Conservation (phyloP, 2,113 vertebrate species). For the Diadophis punctatus region DNA sequence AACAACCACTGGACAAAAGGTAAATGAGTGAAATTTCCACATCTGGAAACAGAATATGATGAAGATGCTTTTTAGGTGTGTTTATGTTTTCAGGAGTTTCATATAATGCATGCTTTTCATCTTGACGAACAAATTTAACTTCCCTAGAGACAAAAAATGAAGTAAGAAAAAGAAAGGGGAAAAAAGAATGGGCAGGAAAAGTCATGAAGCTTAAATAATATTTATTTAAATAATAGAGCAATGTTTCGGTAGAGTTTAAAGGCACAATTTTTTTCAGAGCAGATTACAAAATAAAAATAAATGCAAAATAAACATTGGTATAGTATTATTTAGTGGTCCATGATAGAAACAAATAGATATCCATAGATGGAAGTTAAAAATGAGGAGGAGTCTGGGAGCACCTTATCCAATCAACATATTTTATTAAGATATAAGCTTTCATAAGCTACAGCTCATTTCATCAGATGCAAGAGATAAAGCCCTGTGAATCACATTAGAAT, state of each 20-base stretch:
- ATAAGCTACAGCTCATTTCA: background rate
- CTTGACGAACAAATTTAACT: slow-evolving; percentile 43
- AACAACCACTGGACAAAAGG: slow-evolving; percentile 48
- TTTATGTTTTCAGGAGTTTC: slow-evolving; percentile 52
- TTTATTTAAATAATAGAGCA: background rate
- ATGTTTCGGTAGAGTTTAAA: background rate
- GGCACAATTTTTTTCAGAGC: background rate
- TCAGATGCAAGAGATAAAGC: background rate
- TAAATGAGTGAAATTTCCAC: slow-evolving; percentile 48
- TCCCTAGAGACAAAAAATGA: slow-evolving; percentile 21
- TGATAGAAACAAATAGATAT: background rate
- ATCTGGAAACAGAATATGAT: slow-evolving; percentile 38
- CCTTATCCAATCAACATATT: background rate
- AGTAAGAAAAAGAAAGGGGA: background rate
- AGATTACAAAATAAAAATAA: background rate
- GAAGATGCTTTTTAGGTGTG: slow-evolving; percentile 43
- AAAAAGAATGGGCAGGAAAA: background rate
- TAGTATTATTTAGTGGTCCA: background rate
- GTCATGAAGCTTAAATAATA: background rate
- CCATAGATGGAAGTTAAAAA: background rate
- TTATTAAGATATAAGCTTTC: background rate
- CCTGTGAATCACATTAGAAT: background rate
- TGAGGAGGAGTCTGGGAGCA: background rate
- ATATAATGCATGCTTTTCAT: slow-evolving; percentile 35
- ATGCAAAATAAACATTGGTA: background rate